Evolutionary conservation across 2,113 vertebrate species (phyloP).

Genomic region (Pseudorhombus dupliciocellatus): DNA sequence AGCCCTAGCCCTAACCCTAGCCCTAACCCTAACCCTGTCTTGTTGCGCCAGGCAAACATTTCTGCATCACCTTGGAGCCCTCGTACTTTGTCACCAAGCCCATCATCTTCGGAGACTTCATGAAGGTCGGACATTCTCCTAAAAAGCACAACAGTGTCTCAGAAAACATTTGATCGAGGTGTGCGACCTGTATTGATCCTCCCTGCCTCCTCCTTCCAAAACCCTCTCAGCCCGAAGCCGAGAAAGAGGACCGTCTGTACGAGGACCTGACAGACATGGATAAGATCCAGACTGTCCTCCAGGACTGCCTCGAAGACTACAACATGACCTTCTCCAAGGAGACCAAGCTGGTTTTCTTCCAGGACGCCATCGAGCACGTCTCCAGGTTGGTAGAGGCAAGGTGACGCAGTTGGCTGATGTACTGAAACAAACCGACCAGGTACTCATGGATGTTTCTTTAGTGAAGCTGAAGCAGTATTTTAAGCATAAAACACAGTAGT

Average conservation of each 20-base stretch:
- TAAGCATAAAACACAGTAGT: too few species aligned
- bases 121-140: constrained; percentile 75
- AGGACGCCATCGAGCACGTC: constrained; percentile 89
- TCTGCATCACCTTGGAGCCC: constrained; percentile 82
- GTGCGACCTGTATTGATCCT: background rate
- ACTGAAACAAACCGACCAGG: too few species aligned
- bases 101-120: constrained; percentile 89
- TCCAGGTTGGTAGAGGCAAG: constrained; percentile 75
- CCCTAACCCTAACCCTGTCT: background rate
- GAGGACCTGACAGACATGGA: constrained; percentile 84
- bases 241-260: constrained; percentile 80
- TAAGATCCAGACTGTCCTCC: constrained; percentile 83
- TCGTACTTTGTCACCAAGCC: constrained; percentile 82
- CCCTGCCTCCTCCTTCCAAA: background rate
- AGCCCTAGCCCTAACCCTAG: too few species aligned
- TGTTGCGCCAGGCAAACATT: constrained; percentile 81
- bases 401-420: constrained; percentile 1
- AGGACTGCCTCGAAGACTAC: constrained; percentile 89
- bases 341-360: constrained; percentile 89
- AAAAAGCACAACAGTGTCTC: background rate
- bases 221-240: constrained; percentile 70
- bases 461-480: too few species aligned
- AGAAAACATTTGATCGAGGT: background rate
- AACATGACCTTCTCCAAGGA: constrained; percentile 86
- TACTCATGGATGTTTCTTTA: too few species aligned